Base-by-base conservation (phyloP, 2,888 invertebrate species). In the Chrysopilus asiliformis region DNA sequence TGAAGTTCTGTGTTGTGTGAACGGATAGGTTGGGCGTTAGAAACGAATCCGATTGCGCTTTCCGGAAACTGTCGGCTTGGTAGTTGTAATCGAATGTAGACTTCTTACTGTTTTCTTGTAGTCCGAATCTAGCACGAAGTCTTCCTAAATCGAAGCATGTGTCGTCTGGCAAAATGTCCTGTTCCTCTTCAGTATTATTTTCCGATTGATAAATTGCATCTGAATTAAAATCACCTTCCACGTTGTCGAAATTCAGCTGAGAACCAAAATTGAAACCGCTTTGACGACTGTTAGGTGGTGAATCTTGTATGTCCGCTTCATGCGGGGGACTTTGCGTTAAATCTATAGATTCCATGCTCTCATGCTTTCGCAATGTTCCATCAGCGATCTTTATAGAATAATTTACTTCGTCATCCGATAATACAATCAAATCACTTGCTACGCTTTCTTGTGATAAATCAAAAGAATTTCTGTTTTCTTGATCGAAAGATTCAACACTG, bases 351-450 rank as follows among this genome's bases (percentile, higher is more conserved):
- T 18, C 15, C 26, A 20, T 40, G 36, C 4, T 37, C 24, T 15
- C 10, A 18, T 26, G 27, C 22, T 17, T 41, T n/a, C n/a, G n/a
- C n/a, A n/a, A n/a, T n/a, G n/a, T n/a, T n/a, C 50, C 55, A 34
- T 55, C 45, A 6, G 56, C 52, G 33, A 51, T 53, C 49, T 66
- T 60, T 32, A 72, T 53, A 1, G 76, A 76, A 57, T 76, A 76
- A 49, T 76, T 71, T 15, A 76, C 57, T 60, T 77, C 76, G 46
- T 71, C 71, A 14, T 38, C 39, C 2, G 60, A 60, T 15, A 62
- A 46, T 7, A 58, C 27, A 7, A 52, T 45, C 28, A 68, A 68
- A n/a, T 48, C 40, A 10, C 40, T 39, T 2, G 37, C 19, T 20
- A 27, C 8, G 19, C 19, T 15, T 18, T 8, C n/a, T 35, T 29